Base-by-base conservation (phyloP, 2,797 vertebrate genomes). In the Brachyalestes nurse region DNA sequence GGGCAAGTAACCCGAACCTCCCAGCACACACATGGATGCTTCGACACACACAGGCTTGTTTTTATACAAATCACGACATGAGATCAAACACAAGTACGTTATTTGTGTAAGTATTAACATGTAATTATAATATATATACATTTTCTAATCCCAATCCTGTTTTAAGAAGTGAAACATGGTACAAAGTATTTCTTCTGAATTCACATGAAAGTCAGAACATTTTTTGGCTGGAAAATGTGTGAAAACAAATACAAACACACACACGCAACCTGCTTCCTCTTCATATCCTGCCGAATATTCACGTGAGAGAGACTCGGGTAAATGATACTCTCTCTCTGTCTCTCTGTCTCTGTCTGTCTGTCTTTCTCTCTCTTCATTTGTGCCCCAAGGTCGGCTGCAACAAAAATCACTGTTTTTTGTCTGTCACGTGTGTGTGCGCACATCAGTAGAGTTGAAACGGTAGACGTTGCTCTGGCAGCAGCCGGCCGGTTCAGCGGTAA, bases 321-420 rank as follows among this genome's bases (percentile, higher is more conserved):
- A 92, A 80, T 45, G 89, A 92, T 92, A 90, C 90, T 89, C 88
- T 23, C 62, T 28, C 21, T 47, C 47, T n/a, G 14, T n/a, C 61
- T 60, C 25, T 71, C 72, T 40, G 65, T 69, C 65, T 72, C 40
- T 47, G 34, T 77, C 67, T 47, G 69, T 28, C n/a, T 73, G 42
- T 82, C n/a, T 21, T 40, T 89, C 91, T 91, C 40, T 42, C 40
- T 42, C 40, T 42, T 90, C 86, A 84, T 89, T 86, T 87, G 88
- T 88, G 72, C 90, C 88, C 89, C 92, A 90, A 93, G 90, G 89
- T 92, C 91, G 90, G 89, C 91, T 90, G 88, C 91, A 89, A 91
- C 91, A 92, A 91, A 89, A 91, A 87, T 78, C 86, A 87, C 42
- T 72, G 69, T 78, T 38, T 51, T 61, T n/a, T 62, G 55, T 16